Evolutionary conservation across 2,888 invertebrate genomes (phyloP).

Genomic region (Disparrhopalites patrizii): DNA sequence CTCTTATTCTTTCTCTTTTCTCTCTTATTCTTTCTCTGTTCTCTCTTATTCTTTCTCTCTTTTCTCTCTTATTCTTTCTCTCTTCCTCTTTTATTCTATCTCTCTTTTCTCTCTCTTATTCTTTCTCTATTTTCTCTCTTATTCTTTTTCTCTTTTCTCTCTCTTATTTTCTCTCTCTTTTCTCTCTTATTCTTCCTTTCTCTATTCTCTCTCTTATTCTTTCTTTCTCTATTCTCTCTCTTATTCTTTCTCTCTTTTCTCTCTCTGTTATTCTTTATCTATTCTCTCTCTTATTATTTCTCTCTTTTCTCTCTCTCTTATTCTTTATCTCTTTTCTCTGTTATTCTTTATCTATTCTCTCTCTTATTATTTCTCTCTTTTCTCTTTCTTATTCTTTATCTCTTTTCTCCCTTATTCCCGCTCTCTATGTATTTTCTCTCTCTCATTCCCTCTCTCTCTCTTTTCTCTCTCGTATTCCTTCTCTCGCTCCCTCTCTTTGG

Average conservation of each 20-base stretch:
- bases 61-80: neutral
- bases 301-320: too few relatives aligned
- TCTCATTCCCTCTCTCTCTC: too few relatives aligned
- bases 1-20: neutral
- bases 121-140: too few relatives aligned
- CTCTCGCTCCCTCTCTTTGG: too few relatives aligned
- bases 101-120: neutral
- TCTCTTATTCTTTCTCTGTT: too few relatives aligned
- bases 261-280: neutral
- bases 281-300: neutral
- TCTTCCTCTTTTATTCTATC: neutral
- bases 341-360: neutral
- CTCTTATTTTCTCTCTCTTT: too few relatives aligned
- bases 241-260: neutral
- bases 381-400: neutral
- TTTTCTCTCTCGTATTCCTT: too few relatives aligned
- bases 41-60: neutral
- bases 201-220: neutral
- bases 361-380: neutral
- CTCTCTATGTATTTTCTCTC: neutral
- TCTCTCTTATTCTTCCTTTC: neutral
- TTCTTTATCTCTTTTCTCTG: too few relatives aligned
- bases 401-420: neutral
- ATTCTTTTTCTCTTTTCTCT: too few relatives aligned
- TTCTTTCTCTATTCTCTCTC: neutral